Evolutionary conservation across 2,113 vertebrate genomes (phyloP), one percentile per base, ranked within the genome.

Genomic region (Poicephalus gulielmi): DNA sequence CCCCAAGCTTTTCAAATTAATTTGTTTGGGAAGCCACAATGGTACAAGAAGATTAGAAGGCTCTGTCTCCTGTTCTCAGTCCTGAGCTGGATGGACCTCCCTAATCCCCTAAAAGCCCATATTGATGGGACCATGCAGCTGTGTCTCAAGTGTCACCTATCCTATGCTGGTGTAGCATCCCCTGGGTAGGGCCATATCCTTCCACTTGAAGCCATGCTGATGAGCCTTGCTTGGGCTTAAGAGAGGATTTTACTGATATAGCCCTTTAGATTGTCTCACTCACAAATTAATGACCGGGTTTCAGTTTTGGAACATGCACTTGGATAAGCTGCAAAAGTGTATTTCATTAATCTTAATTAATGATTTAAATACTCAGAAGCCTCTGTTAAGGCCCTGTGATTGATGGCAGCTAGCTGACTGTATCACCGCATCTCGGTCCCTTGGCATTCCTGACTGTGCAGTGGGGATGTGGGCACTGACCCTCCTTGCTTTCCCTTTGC

Each of bases 311-410:
- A 90, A 92, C 88, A 59, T 49, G 73, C 63, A 67, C 83, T 88
- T 93, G 86, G 88, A 88, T 93, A 93, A 93, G 92, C 83, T 57
- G 63, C 68, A 70, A 6, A 93, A 88, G 50, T 4, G 5, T 39
- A 67, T 93, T 92, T 94, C 76, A 83, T 97, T 95, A 80, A 92
- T 95, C 86, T 86, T 90, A 94, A 93, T 96, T 92, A 86, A 88
- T 33, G 49, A 83, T 88, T 96, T 83, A 70, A 88, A 83, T 74
- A 50, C 88, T 70, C 12, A 12, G 79, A 86, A 93, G 68, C 59
- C 75, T 92, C 71, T 80, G 53, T 49, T 77, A 22, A 49, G 44
- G 57, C 41, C 35, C 52, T 10, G 63, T 90, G 88, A 83, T 83
- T 93, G 95, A 92, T 83, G 80, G 83, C 60, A 80, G 75, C 39